These are phyloP conservation scores for Belgica antarctica DNA, from an alignment of 2,888 invertebrate genomes.

Conservation along the genomic window DNA sequence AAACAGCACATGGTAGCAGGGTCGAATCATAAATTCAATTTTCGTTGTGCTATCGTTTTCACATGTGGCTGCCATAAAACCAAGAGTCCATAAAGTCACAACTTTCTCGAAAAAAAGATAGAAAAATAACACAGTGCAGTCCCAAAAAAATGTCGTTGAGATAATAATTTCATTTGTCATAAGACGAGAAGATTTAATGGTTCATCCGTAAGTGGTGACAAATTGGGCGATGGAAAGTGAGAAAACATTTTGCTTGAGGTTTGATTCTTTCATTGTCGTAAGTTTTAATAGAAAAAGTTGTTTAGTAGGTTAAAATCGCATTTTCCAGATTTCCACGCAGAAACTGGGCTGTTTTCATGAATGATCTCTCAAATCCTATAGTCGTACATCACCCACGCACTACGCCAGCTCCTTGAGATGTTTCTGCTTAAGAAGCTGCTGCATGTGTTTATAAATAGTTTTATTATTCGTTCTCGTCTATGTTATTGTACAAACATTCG, in stretches of 20 bases:
- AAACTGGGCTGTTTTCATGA: too few relatives aligned
- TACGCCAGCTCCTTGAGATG: constrained; percentile 9
- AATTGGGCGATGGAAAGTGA: too few relatives aligned
- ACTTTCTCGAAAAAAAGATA: background rate
- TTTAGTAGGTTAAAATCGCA: too few relatives aligned
- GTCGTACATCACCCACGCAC: too few relatives aligned
- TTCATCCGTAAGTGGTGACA: too few relatives aligned
- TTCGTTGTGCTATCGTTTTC: constrained; percentile 7
- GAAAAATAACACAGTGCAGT: background rate
- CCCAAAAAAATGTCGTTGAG: constrained; percentile 6
- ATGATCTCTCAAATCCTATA: too few relatives aligned
- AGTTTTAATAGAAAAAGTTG: too few relatives aligned
- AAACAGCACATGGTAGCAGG: background rate
- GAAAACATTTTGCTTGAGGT: too few relatives aligned
- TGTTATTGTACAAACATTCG: background rate
- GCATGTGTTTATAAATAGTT: constrained; percentile 33
- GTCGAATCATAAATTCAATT: background rate
- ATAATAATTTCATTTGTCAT: constrained; percentile 22
- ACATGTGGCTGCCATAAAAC: constrained; percentile 42
- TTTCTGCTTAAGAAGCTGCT: constrained; percentile 18
- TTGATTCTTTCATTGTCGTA: too few relatives aligned
- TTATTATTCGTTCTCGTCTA: constrained; percentile 8
- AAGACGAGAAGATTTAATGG: background rate
- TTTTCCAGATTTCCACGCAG: too few relatives aligned
- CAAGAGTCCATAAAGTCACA: constrained; percentile 30